Base-by-base conservation (phyloP, 2,888 invertebrate genomes). In the Boloria euphrosyne region DNA sequence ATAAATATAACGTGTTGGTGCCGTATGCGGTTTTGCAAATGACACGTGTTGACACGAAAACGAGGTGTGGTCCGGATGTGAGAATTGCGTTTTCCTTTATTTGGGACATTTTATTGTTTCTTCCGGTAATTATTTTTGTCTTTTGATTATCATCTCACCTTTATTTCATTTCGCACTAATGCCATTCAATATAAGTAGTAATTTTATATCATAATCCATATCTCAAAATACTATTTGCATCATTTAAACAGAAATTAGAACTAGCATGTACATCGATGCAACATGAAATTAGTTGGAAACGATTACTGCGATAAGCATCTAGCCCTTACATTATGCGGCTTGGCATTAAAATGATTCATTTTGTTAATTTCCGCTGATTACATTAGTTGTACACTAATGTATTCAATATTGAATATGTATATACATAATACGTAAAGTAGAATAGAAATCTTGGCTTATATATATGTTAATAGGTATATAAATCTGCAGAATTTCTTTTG, bases 21-120 rank as follows among this genome's bases (percentile, higher is more conserved):
- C 69, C 71, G 73, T 81, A 79, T 82, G 83, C 78, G 82, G 83
- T 82, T 81, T 77, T 72, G 76, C 75, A 77, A 81, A 79, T 76
- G 80, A 83, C 84, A 86, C 85, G 84, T 83, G 85, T 81, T 80
- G 69, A 69, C 65, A 50, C 46, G 53, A 54, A 51, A 44, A 57
- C 53, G 49, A 43, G 62, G 89, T 89, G 88, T 86, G 88, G 89
- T 85, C 90, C 91, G 91, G 91, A 90, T 86, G 89, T 90, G 73
- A 57, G 78, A 73, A 80, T 83, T 86, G 87, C 85, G 84, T 86
- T 85, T 77, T 38, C 10, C 31, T 31, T 31, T 31, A 83, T 81
- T 77, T 76, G 73, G 71, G 78, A 84, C 79, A 83, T 83, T 53
- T 60, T 16, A 27, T 49, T 60, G 31, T 57, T 22, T 46, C 57